A percentile compares a stretch with the other conserved stretches of the same genome.
These are phyloP conservation scores for Eledona agricola DNA, from an alignment of 2,888 invertebrate genomes.

Conservation along the genomic window DNA sequence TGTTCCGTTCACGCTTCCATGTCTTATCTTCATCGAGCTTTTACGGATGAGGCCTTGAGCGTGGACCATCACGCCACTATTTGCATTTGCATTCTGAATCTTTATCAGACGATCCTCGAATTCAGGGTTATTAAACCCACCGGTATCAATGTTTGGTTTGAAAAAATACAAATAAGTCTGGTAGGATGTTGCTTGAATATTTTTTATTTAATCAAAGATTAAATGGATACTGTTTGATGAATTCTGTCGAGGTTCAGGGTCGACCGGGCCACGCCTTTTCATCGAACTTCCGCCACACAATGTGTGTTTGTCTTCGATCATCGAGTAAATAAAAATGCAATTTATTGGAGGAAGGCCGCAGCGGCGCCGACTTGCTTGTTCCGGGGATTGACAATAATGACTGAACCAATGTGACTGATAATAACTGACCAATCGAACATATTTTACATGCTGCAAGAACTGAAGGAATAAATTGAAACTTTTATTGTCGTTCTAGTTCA, in stretches of 20 bases:
- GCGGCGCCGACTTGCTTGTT: constrained; percentile 5
- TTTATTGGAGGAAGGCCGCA: constrained; percentile 8
- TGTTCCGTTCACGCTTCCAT: constrained; percentile 12
- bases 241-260: constrained; percentile 22
- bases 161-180: constrained; percentile 18
- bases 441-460: no score
- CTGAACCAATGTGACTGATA: no score
- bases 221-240: constrained; percentile 19
- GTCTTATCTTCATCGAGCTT: constrained; percentile 18
- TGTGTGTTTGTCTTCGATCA: constrained; percentile 13
- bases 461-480: no score
- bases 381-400: not conserved
- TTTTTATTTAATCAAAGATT: constrained; percentile 25
- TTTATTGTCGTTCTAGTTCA: no score
- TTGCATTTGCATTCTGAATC: constrained; percentile 9
- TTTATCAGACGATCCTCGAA: constrained; percentile 1
- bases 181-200: constrained; percentile 8
- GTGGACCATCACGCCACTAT: constrained; percentile 17
- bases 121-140: constrained; percentile 17
- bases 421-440: no score
- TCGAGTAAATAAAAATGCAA: constrained; percentile 24
- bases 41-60: constrained; percentile 1
- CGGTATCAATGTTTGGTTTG: constrained; percentile 10
- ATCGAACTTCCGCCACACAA: constrained; percentile 9
- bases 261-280: constrained; percentile 9